phyloP scores from a whole-genome alignment of 2,113 vertebrate species.

The Megalops atlanticus region DNA sequence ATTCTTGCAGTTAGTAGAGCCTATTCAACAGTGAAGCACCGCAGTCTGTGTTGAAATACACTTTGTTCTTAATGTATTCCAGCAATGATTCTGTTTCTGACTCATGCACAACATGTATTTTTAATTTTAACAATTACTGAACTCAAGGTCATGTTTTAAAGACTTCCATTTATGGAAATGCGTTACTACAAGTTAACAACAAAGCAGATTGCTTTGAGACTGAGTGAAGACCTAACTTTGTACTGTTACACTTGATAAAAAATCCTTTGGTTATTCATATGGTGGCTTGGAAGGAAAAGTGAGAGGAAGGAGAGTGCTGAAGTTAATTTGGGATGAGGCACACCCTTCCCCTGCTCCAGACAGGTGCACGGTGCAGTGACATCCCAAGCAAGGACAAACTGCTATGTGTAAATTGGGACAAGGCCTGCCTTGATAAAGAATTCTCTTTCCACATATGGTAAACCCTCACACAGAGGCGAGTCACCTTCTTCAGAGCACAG shows the following conservation, averaged over 20 bases:
- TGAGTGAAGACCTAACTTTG: not conserved
- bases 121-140: not conserved
- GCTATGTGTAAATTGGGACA: not conserved
- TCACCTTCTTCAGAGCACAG: not conserved
- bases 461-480: too few relatives aligned
- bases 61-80: not conserved
- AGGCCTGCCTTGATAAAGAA: not conserved
- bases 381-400: not conserved
- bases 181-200: too few relatives aligned
- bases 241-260: not conserved
- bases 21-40: too few relatives aligned
- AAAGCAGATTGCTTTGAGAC: not conserved
- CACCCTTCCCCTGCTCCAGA: not conserved
- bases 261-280: not conserved
- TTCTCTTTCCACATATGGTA: not conserved
- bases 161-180: not conserved
- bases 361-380: not conserved
- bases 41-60: too few relatives aligned
- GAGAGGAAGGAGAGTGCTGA: not conserved
- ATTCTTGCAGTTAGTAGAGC: too few relatives aligned
- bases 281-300: not conserved
- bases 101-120: not conserved
- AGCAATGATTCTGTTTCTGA: not conserved
- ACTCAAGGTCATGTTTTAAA: not conserved
- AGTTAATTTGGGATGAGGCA: not conserved